Conservation (phyloP, 2,888 invertebrate genomes). For the Poecilobothrus nobilitatus region DNA sequence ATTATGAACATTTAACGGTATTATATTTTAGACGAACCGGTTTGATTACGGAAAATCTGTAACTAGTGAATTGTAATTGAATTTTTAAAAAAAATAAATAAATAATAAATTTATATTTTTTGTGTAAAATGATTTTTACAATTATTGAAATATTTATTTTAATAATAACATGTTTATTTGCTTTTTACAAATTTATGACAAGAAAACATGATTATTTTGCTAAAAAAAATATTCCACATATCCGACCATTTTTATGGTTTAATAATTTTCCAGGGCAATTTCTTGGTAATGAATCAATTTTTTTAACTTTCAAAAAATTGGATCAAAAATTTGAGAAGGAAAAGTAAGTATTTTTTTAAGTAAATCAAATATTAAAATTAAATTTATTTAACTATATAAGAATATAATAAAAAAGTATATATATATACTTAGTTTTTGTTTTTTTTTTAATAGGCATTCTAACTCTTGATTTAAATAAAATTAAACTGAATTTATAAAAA, state of each 20-base stretch:
- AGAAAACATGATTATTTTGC: slow-evolving; percentile 29
- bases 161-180: slow-evolving; percentile 17
- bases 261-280: slow-evolving; percentile 13
- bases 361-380: too few species aligned
- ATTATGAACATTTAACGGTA: too few species aligned
- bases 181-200: slow-evolving; percentile 31
- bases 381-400: too few species aligned
- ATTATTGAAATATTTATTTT: neutral
- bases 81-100: too few species aligned
- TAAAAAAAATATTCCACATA: slow-evolving; percentile 28
- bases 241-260: slow-evolving; percentile 30
- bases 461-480: too few species aligned
- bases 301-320: slow-evolving; percentile 8
- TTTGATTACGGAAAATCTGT: too few species aligned
- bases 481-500: too few species aligned
- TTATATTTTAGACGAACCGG: too few species aligned
- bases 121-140: neutral
- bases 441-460: too few species aligned
- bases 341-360: slow-evolving; percentile 8
- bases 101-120: too few species aligned
- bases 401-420: too few species aligned
- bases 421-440: neutral
- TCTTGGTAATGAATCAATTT: slow-evolving; percentile 14
- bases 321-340: slow-evolving; percentile 5
- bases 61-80: too few species aligned